Conservation (phyloP, 2,113 vertebrate species). For the Carassius gibelio region DNA sequence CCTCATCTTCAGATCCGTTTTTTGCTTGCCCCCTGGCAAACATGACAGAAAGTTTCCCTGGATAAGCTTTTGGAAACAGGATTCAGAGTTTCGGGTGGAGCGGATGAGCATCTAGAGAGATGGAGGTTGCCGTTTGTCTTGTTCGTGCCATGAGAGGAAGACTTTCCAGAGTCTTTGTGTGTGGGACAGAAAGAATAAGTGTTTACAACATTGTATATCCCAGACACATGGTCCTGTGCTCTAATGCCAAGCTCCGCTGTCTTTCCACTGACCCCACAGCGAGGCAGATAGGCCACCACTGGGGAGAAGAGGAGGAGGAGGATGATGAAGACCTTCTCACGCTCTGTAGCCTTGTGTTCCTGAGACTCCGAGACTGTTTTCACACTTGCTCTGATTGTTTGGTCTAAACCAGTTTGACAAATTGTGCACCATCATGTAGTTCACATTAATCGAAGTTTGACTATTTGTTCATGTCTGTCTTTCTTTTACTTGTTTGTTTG, state of each 20-base stretch:
- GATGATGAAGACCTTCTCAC: slow-evolving; percentile 10
- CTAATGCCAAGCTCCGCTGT: slow-evolving; percentile 28
- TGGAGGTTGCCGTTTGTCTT: slow-evolving; percentile 52
- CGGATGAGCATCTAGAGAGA: slow-evolving; percentile 45
- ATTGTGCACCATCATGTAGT: background rate
- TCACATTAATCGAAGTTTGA: background rate
- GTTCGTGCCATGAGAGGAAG: slow-evolving; percentile 4
- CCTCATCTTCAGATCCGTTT: slow-evolving; percentile 32
- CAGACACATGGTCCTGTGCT: slow-evolving; percentile 27
- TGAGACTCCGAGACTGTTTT: background rate
- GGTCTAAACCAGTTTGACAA: background rate
- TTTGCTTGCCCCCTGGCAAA: slow-evolving; percentile 20
- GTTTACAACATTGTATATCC: slow-evolving; percentile 12
- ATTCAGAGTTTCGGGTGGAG: slow-evolving; percentile 43
- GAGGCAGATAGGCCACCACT: background rate
- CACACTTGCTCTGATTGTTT: background rate
- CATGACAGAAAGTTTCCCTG: slow-evolving; percentile 32
- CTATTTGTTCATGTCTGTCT: background rate
- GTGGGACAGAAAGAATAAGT: background rate
- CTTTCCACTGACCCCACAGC: slow-evolving; percentile 12
- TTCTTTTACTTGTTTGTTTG: background rate
- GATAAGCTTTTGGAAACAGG: background rate
- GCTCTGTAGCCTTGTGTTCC: slow-evolving; percentile 6
- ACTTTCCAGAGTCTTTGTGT: slow-evolving; percentile 19
- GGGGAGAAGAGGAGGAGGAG: slow-evolving; percentile 7